Evolutionary conservation across 2,113 vertebrate species (phyloP).

Genomic region (Casuarius casuarius): DNA sequence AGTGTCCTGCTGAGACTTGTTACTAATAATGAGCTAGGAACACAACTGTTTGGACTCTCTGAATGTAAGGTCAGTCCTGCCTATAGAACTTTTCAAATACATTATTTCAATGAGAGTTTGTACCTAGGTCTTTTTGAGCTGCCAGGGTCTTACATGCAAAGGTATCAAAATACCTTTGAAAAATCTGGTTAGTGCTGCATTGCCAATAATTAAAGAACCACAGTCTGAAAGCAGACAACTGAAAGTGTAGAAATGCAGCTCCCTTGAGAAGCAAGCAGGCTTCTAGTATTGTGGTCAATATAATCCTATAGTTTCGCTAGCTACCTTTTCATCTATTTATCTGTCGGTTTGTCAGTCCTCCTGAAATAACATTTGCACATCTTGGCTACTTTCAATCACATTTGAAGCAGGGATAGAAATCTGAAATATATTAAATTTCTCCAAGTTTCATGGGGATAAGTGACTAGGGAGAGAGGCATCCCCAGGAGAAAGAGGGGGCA

Average conservation of each 20-base stretch:
- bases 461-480: not conserved
- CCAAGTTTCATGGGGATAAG: not conserved
- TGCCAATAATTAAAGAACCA: not conserved
- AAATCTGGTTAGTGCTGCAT: not conserved
- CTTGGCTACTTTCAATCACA: not conserved
- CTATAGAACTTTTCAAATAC: not conserved
- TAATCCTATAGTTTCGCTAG: too few species aligned
- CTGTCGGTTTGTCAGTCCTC: not conserved
- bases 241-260: not conserved
- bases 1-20: not conserved
- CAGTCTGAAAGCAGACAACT: not conserved
- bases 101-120: not conserved
- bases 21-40: not conserved
- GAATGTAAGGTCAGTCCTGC: not conserved
- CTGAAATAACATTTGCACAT: not conserved
- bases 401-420: not conserved
- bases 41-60: not conserved
- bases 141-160: not conserved
- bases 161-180: not conserved
- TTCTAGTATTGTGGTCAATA: not conserved
- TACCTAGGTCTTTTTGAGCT: not conserved
- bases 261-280: not conserved
- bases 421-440: not conserved
- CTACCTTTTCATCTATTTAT: not conserved
- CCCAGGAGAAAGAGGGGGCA: not conserved